Base-by-base conservation (phyloP, 2,797 vertebrate genomes). In the Liparis tanakae region DNA sequence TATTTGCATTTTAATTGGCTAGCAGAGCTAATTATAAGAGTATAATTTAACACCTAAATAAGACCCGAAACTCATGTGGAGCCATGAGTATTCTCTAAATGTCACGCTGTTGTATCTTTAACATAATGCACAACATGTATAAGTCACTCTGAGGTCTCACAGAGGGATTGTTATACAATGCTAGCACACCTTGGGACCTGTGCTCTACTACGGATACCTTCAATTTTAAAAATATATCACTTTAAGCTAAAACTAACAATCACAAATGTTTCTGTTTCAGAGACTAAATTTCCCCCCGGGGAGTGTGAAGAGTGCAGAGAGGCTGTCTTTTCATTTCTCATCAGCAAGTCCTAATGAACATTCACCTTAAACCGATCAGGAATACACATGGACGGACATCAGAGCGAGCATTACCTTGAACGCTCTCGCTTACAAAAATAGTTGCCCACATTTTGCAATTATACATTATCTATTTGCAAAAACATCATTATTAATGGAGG, bases 1-100 rank as follows among this genome's bases (percentile, higher is more conserved):
- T 82, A 70, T 85, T 85, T 82, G 71, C 75, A 78, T 87, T 86
- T 89, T 80, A 85, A 86, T 87, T 84, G 67, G 72, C 64, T 63
- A 55, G 55, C 61, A 70, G 65, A 78, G 71, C 59, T 81, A 75
- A 82, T 87, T 74, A 78, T 83, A 59, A 80, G 68, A 60, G 62
- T 46, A 36, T 67, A 69, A 83, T 80, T 85, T 72, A 81, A 65
- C 48, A 25, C 72, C 57, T 83, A 79, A 84, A 77, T 80, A 82
- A 80, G 68, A 75, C 17, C 58, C 54, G 53, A 64, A 85, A 78
- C 56, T 66, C 56, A 18, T 33, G 56, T 55, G 74, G 66, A 78
- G 76, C 59, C 84, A 85, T 87, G 79, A 75, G 68, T 73, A 76
- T 80, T 76, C 71, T 73, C 58, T 65, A 87, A 88, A 87, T 87